Evolutionary conservation across 2,888 invertebrate genomes (phyloP), one percentile per base, ranked within the genome.

Genomic region (Melieria omissa): DNA sequence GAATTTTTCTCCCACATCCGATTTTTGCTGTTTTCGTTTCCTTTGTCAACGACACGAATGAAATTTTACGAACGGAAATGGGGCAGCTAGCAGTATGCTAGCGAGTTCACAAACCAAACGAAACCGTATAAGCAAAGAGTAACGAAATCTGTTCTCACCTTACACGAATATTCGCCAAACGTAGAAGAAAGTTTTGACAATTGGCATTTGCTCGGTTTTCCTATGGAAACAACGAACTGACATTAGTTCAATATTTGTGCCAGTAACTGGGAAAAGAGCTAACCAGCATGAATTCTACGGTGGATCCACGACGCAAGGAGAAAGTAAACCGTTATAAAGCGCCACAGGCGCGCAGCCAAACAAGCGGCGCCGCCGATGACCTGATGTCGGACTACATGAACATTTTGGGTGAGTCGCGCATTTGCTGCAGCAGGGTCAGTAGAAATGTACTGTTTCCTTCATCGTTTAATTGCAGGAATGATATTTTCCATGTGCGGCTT

Each of bases 401-500:
- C 85, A 97, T 98, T 74, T 89, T 97, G 79, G 92, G 92, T 91
- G 87, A 80, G 85, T 58, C 0, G n/a, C n/a, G 16, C 10, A 8
- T 6, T 29, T 29, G 29, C 29, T 29, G 9, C 9, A 14, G 10
- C 29, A 1, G 29, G 29, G 44, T 47, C 3, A n/a, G 10, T 41
- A 65, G 14, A 29, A 14, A 4, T 41, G 46, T 9, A 49, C 5
- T 16, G 52, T 44, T 65, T 41, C 6, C 49, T 1, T 52, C 12
- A 47, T 10, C 29, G 44, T 9, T 7, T 14, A 46, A 12, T 29
- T 29, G 29, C 88, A 89, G 99, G 99, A 65, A 99, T 99, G 99
- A 93, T 99, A 71, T 99, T 99, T 88, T 98, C 98, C 78, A 99
- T 99, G 99, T 98, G 98, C 86, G 99, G 99, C 2, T 90, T 99